These are phyloP conservation scores for Lagria hirta DNA, from an alignment of 2,888 invertebrate species.

Conservation along the genomic window DNA sequence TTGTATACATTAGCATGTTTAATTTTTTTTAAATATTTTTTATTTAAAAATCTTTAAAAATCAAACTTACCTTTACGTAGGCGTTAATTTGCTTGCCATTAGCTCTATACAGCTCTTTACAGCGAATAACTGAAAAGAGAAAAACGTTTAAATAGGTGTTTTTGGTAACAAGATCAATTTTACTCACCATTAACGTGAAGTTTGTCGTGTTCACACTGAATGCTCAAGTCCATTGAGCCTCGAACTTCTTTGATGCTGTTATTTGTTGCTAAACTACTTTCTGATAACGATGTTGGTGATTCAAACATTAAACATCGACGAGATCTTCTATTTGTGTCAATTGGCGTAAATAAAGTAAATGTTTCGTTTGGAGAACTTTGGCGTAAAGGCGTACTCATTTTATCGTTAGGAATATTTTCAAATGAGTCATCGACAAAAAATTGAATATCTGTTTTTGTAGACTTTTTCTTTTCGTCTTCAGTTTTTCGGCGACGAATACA, in stretches of 20 bases:
- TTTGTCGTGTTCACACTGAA: constrained; percentile 45
- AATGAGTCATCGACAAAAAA: constrained; percentile 28
- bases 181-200: constrained; percentile 54
- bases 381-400: constrained; percentile 43
- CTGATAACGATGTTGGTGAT: constrained; percentile 45
- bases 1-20: too few species aligned
- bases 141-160: constrained; percentile 2
- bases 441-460: constrained; percentile 24
- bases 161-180: background rate
- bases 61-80: constrained; percentile 75
- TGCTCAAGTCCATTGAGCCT: constrained; percentile 52
- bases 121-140: constrained; percentile 71
- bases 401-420: constrained; percentile 25
- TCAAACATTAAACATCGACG: constrained; percentile 53
- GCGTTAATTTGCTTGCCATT: constrained; percentile 74
- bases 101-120: constrained; percentile 69
- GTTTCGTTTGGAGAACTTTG: constrained; percentile 28
- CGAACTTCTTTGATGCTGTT: constrained; percentile 39
- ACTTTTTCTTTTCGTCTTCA: constrained; percentile 30
- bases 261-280: constrained; percentile 35
- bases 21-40: too few species aligned
- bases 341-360: constrained; percentile 29
- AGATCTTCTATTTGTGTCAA: constrained; percentile 38
- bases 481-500: constrained; percentile 60
- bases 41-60: too few species aligned